Evolutionary conservation across 1,140 invertebrate genomes (phyloP), one percentile per base, ranked within the genome.

Genomic region (Pseudomyrmex pallidus): DNA sequence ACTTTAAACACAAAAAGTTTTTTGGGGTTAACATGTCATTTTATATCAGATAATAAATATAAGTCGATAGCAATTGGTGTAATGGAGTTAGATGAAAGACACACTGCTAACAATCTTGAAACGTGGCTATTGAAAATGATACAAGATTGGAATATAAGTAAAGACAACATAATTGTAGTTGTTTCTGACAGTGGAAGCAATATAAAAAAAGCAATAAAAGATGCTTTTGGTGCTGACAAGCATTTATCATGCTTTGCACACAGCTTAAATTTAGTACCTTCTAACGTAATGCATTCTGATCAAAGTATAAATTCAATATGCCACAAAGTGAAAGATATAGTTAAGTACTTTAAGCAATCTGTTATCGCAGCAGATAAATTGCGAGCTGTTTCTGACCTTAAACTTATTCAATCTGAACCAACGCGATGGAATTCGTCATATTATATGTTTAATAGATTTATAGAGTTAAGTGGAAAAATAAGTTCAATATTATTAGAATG

Each of bases 81-180:
- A 25, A 68, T 2, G 1, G 66, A 68, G 25, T 54, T 68, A 68
- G 54, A 54, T 0, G 20, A 68, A 7, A 17, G 66, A 1, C 22
- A 68, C 54, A 68, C 66, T 25, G 52, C 50, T 54, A 50, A 68
- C 25, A 68, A 68, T 54, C 52, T 68, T 13, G 54, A 68, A 68
- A 68, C 54, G 13, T 68, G 48, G 66, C 54, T 68, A 20, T 68
- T 68, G 52, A 10, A 66, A 15, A 66, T 66, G 12, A 13, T 66
- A 20, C 44, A 4, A 1, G 17, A 66, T 17, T 66, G 63, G 63
- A 66, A 66, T 12, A 66, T 66, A 66, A 2, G 20, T 2, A 66
- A 0, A 66, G 63, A 66, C n/a, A 66, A 5, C 20, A 50, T 66
- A 48, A 2, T 20, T 25, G 12, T 20, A 4, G 63, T 66, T 66